These are phyloP conservation scores for Pantherophis vulpinus DNA, from an alignment of 2,797 vertebrate genomes.

Conservation along the genomic window DNA sequence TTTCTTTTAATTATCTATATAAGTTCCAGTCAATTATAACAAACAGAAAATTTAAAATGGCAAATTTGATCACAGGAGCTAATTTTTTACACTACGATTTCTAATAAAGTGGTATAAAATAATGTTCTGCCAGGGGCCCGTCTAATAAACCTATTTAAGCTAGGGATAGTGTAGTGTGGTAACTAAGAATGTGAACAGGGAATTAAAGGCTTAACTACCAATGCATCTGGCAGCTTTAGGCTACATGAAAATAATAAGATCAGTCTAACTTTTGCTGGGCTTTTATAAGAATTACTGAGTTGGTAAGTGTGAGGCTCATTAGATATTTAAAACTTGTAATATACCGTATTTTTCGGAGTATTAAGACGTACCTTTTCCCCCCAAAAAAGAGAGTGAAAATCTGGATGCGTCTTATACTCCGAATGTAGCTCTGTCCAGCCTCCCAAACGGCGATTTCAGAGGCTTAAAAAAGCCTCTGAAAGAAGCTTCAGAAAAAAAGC, in stretches of 20 bases:
- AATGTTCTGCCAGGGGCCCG: neutral
- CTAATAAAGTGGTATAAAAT: neutral
- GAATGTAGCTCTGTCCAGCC: too few relatives aligned
- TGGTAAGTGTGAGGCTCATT: neutral
- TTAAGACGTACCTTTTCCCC: too few relatives aligned
- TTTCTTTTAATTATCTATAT: neutral
- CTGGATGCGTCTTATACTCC: too few relatives aligned
- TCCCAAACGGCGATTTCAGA: too few relatives aligned
- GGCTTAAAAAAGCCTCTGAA: too few relatives aligned
- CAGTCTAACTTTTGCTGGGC: neutral
- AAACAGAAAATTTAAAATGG: neutral
- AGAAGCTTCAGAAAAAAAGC: too few relatives aligned
- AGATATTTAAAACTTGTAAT: neutral
- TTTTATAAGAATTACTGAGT: slow-evolving; percentile 6
- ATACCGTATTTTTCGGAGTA: neutral
- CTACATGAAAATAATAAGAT: neutral
- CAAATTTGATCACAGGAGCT: neutral
- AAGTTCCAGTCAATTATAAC: neutral
- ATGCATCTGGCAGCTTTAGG: neutral
- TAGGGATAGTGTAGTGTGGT: neutral
- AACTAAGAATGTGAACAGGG: neutral
- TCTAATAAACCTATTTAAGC: neutral
- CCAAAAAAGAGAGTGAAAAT: too few relatives aligned
- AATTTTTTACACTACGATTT: neutral
- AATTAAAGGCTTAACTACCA: neutral